A percentile compares a stretch with the other conserved stretches of the same genome.
phyloP scores from a whole-genome alignment of 2,888 invertebrate species.

The Scelioninae gen. 2 region DNA sequence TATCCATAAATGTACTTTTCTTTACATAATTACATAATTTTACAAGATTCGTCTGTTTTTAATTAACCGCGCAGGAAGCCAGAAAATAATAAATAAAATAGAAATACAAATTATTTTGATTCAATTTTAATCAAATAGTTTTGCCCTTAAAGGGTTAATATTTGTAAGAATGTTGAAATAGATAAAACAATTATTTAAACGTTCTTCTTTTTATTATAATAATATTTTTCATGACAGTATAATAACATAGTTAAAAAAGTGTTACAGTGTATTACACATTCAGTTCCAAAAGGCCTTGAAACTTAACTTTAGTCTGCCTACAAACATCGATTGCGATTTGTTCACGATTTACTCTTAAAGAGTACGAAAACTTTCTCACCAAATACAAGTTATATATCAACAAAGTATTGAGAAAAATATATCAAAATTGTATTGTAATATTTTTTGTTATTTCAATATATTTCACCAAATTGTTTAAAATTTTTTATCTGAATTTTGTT shows the following conservation, averaged over 20 bases:
- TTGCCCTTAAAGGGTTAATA: neutral
- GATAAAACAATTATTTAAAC: neutral
- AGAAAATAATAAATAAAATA: no score
- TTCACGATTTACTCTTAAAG: constrained; percentile 25
- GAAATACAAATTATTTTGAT: no score
- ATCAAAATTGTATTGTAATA: no score
- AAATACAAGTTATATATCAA: constrained; percentile 25
- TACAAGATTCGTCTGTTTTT: no score
- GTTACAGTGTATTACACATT: constrained; percentile 34
- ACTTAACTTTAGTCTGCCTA: constrained; percentile 29
- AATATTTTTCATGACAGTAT: constrained; percentile 22
- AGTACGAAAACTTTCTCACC: constrained; percentile 25
- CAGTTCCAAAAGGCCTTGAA: constrained; percentile 35
- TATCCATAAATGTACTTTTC: no score
- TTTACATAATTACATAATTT: no score
- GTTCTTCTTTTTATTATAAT: neutral
- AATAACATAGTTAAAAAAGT: constrained; percentile 50
- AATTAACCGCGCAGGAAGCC: no score
- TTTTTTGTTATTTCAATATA: no score
- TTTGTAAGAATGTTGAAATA: neutral
- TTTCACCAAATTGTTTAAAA: no score
- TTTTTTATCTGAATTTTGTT: no score
- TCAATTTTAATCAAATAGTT: no score
- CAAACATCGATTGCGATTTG: constrained; percentile 43
- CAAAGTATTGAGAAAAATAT: no score